Evolutionary conservation across 1,140 invertebrate genomes (phyloP).

Genomic region (Globodera rostochiensis): DNA sequence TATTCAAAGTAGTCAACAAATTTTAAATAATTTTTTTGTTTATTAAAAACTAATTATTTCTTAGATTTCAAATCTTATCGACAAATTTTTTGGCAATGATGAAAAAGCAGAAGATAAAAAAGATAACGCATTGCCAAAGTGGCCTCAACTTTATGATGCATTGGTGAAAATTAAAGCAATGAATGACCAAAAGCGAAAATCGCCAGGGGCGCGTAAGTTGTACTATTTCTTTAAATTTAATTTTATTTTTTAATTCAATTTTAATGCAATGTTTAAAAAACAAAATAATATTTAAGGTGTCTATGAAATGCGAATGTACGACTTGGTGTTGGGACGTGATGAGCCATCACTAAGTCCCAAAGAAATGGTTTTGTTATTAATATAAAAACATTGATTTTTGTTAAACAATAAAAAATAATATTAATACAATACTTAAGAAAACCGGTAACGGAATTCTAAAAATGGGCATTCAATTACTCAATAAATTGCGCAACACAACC

Average conservation of each 20-base stretch:
- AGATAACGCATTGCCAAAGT: conserved; percentile 15
- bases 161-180: conserved; percentile 47
- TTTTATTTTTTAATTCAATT: not conserved
- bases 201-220: conserved; percentile 45
- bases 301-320: conserved; percentile 58
- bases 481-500: conserved; percentile 28
- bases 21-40: conserved; percentile 3
- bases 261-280: not conserved
- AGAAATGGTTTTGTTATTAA: conserved; percentile 31
- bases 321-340: conserved; percentile 52
- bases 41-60: conserved; percentile 12
- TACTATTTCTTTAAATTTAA: too few species aligned
- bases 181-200: conserved; percentile 50
- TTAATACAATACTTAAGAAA: conserved; percentile 24
- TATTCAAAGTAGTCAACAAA: conserved; percentile 27
- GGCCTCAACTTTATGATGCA: conserved; percentile 57
- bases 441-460: conserved; percentile 33
- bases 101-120: not conserved
- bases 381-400: not conserved
- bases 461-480: conserved; percentile 38
- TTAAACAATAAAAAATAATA: not conserved
- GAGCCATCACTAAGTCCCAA: conserved; percentile 35
- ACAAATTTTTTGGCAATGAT: conserved; percentile 33
- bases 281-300: conserved; percentile 10
- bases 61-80: conserved; percentile 51